These are phyloP conservation scores for Ashinkailepas kermadecensis DNA, from an alignment of 2,888 invertebrate genomes.

Conservation along the genomic window DNA sequence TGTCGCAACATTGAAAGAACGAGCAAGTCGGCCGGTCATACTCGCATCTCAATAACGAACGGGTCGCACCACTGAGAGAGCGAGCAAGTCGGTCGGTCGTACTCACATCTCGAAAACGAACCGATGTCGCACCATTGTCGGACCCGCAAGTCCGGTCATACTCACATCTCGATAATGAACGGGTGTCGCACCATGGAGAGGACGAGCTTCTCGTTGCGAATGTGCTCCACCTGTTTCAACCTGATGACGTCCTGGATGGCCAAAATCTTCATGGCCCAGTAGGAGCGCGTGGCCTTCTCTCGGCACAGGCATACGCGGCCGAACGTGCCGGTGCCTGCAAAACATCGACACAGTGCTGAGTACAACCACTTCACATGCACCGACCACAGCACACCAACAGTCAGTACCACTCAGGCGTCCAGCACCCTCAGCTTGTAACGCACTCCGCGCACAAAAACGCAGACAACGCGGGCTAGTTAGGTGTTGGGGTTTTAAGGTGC, in stretches of 20 bases:
- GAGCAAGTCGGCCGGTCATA: constrained; percentile 42
- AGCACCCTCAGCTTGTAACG: too few species aligned
- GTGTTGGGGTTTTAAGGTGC: too few species aligned
- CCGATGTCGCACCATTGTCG: constrained; percentile 82
- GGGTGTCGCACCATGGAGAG: constrained; percentile 86
- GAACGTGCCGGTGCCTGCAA: constrained; percentile 87
- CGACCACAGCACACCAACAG: too few species aligned
- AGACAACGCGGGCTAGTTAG: too few species aligned
- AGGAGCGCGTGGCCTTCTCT: constrained; percentile 70
- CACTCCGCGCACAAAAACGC: too few species aligned
- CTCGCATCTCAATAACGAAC: constrained; percentile 62
- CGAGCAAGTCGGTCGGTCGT: too few species aligned
- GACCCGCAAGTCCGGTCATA: too few species aligned
- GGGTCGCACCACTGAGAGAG: constrained; percentile 78
- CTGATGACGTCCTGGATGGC: constrained; percentile 88
- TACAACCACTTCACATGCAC: too few species aligned
- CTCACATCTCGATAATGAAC: constrained; percentile 91
- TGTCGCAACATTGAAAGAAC: constrained; percentile 84
- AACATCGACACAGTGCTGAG: neutral
- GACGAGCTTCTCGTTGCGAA: constrained; percentile 92
- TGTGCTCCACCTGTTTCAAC: constrained; percentile 93
- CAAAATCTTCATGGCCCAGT: constrained; percentile 88
- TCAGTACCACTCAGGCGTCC: too few species aligned
- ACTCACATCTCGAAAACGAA: constrained; percentile 62
- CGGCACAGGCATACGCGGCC: constrained; percentile 86